Base-by-base conservation (phyloP, 2,797 vertebrate genomes). In the Mus caroli region DNA sequence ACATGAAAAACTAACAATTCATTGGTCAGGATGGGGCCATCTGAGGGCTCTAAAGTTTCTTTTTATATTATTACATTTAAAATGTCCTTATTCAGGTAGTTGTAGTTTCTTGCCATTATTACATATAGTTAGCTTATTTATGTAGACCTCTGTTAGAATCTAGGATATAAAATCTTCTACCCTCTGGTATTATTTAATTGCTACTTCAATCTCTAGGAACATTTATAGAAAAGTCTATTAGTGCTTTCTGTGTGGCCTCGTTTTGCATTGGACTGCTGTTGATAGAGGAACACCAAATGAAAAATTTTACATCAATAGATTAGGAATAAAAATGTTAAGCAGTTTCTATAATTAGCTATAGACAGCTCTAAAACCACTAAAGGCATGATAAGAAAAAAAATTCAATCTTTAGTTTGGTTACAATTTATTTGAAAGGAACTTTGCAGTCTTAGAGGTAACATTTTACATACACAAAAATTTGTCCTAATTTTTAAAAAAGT, bases 21-120 rank as follows among this genome's bases (percentile, higher is more conserved):
- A 97, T 98, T 97, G 95, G 92, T 97, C 95, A 97, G 97, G 97
- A 97, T 98, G 97, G 97, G 98, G 73, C 97, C 96, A 96, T 97
- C 97, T 98, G 98, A 98, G 98, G 98, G 98, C 98, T 99, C 98
- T 99, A 98, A 99, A 98, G 98, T 99, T 99, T 99, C 98, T 98
- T 98, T 94, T 54, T 96, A 83, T 94, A 28, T 94, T 54, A 76
- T 84, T 84, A 93, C 64, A 64, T 94, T 93, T 75, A 97, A 86
- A 96, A 60, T 95, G 87, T 92, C 92, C 73, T 95, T 95, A 88
- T 34, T 28, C 37, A 69, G 28, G 46, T 87, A 91, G 82, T 64
- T 73, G 62, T 56, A 90, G 58, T 86, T 93, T 92, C 84, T 94
- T 94, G 58, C n/a, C 75, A 64, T 92, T 90, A 56, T 93, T 78